phyloP scores from a whole-genome alignment of 2,797 vertebrate species.

The Crenichthys baileyi region DNA sequence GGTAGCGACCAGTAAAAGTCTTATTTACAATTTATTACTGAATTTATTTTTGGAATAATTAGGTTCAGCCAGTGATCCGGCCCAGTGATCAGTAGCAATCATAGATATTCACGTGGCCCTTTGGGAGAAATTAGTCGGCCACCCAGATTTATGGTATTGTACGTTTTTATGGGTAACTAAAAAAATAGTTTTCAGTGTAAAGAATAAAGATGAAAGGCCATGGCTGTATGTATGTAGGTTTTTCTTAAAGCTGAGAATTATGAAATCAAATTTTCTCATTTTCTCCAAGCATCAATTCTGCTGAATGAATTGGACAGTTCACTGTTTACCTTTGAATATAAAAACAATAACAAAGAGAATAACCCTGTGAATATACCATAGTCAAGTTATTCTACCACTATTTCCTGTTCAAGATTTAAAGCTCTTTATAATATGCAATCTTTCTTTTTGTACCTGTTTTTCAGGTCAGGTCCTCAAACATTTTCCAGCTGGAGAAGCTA shows the following conservation, averaged over 20 bases:
- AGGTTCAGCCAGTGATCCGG: too few species aligned
- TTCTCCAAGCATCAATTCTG: background rate
- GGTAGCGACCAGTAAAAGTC: background rate
- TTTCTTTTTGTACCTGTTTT: constrained; percentile 43
- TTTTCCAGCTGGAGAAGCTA: constrained; percentile 95
- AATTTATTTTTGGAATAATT: background rate
- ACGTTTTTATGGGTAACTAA: background rate
- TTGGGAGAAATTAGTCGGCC: background rate
- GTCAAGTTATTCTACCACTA: background rate
- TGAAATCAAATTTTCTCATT: background rate
- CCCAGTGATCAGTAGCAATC: background rate
- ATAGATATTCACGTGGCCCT: background rate
- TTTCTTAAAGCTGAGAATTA: too few species aligned
- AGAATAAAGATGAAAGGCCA: background rate
- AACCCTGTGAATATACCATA: background rate
- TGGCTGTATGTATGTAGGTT: background rate
- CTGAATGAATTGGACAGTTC: background rate
- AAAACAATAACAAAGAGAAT: background rate
- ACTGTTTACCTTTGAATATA: background rate
- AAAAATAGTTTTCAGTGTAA: background rate
- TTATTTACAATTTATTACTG: background rate
- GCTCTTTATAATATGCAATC: constrained; percentile 24
- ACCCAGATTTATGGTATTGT: background rate
- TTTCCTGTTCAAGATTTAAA: constrained; percentile 13
- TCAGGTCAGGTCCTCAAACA: constrained; percentile 86